Evolutionary conservation across 2,888 invertebrate genomes (phyloP).

Genomic region (Corythucha ciliata): DNA sequence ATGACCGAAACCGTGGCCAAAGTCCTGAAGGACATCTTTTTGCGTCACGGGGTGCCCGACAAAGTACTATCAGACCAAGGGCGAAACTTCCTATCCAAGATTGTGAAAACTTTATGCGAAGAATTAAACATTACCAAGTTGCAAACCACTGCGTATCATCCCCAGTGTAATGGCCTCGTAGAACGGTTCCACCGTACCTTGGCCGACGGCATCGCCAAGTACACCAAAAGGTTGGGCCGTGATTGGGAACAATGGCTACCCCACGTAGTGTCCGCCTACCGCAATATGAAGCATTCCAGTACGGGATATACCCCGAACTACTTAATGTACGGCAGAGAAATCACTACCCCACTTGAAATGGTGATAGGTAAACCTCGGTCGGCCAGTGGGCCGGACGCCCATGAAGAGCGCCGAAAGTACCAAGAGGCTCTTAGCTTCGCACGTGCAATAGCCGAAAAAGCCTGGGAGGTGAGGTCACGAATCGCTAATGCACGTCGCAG

Average conservation of each 20-base stretch:
- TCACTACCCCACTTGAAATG: no score
- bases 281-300: constrained; percentile 36
- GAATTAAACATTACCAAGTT: constrained; percentile 25
- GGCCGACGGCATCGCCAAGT: constrained; percentile 37
- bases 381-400: no score
- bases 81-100: constrained; percentile 36
- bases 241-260: constrained; percentile 39
- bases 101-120: neutral
- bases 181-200: constrained; percentile 39
- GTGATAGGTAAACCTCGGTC: no score
- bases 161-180: constrained; percentile 34
- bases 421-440: no score
- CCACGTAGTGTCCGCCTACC: constrained; percentile 37
- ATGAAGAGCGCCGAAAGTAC: no score
- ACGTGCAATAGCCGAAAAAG: no score
- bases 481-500: no score
- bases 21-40: constrained; percentile 37
- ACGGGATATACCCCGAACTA: constrained; percentile 29
- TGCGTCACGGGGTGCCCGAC: constrained; percentile 40
- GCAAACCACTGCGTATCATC: constrained; percentile 37
- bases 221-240: constrained; percentile 34
- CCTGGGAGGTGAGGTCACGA: no score
- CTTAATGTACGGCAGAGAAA: constrained; percentile 22
- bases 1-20: constrained; percentile 38
- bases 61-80: constrained; percentile 41